Base-by-base conservation (phyloP, 2,113 vertebrate genomes). In the Mesembrinibis cayennensis region DNA sequence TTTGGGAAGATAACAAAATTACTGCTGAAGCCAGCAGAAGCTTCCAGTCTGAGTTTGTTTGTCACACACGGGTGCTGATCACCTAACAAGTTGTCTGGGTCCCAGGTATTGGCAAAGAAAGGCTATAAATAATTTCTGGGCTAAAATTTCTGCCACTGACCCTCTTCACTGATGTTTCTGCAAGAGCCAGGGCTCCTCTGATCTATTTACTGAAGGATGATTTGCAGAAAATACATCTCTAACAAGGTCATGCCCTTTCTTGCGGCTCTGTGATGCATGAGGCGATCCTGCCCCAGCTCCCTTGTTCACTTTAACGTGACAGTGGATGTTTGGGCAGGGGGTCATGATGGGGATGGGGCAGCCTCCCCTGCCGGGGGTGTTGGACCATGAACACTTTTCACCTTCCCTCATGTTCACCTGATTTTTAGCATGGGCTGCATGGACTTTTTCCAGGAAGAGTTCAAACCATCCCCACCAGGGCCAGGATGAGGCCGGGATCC, bases 311-410 rank as follows among this genome's bases (percentile, higher is more conserved):
- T 14, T 6, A 13, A 2, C 0, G 2, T 22, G 40, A 23, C 40
- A 21, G 10, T 0, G 3, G 30, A 29, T 27, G 26, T 56, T 38
- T 26, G 49, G 44, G 44, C 16, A 10, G 16, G 27, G 29, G 53
- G 53, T 30, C 6, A 16, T 55, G 16, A 16, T 55, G 53, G 16
- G 30, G 34, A 18, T 0, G 0, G 34, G 56, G 20, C 67, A 89
- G 27, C 11, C 17, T 52, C 14, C 8, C 26, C 25, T 26, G 23
- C 10, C 15, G 2, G 2, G 0, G 36, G 9, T 8, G 3, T 2
- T n/a, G 22, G 32, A 62, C 32, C n/a, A n/a, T n/a, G n/a, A n/a
- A n/a, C n/a, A n/a, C n/a, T n/a, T n/a, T n/a, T n/a, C n/a, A n/a
- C n/a, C n/a, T n/a, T n/a, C n/a, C n/a, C n/a, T n/a, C n/a, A n/a